phyloP scores from a whole-genome alignment of 2,888 invertebrate species.

The Schizotus pectinicornis region DNA sequence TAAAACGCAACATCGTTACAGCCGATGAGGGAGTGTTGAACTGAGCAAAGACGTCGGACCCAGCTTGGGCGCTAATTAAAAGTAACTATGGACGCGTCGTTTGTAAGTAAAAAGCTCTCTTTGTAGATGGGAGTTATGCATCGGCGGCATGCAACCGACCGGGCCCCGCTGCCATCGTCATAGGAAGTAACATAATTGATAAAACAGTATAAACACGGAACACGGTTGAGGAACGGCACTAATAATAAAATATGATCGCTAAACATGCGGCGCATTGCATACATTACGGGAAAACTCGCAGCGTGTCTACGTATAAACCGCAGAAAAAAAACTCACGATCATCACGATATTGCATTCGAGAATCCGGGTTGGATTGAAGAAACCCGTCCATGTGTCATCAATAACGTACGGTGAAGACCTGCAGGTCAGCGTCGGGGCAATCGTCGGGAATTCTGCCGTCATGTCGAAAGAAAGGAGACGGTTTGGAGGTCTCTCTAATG shows the following conservation, averaged over 20 bases:
- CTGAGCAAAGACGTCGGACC: background rate
- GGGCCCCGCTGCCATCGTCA: constrained; percentile 30
- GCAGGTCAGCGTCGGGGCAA: constrained; percentile 44
- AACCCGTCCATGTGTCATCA: constrained; percentile 49
- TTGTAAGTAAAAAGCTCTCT: too few relatives aligned
- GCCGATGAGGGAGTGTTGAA: background rate
- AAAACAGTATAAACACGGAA: constrained; percentile 41
- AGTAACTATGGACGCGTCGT: background rate
- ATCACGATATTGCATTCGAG: constrained; percentile 43
- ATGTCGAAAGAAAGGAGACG: background rate
- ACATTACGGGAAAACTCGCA: constrained; percentile 31
- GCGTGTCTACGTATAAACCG: constrained; percentile 15
- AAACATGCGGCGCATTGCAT: constrained; percentile 45
- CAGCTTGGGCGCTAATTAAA: constrained; percentile 4
- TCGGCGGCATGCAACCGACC: constrained; percentile 30
- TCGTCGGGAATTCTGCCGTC: constrained; percentile 35
- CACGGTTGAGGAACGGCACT: constrained; percentile 41
- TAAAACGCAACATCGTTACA: too few relatives aligned
- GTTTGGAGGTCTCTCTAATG: too few relatives aligned
- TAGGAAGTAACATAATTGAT: constrained; percentile 46
- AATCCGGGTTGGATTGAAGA: constrained; percentile 49
- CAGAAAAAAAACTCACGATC: constrained; percentile 39
- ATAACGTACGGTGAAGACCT: constrained; percentile 45
- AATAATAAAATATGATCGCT: constrained; percentile 48
- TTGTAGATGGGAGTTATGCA: constrained; percentile 3